These are phyloP conservation scores for Atta texana DNA, from an alignment of 1,140 invertebrate species.

Conservation along the genomic window DNA sequence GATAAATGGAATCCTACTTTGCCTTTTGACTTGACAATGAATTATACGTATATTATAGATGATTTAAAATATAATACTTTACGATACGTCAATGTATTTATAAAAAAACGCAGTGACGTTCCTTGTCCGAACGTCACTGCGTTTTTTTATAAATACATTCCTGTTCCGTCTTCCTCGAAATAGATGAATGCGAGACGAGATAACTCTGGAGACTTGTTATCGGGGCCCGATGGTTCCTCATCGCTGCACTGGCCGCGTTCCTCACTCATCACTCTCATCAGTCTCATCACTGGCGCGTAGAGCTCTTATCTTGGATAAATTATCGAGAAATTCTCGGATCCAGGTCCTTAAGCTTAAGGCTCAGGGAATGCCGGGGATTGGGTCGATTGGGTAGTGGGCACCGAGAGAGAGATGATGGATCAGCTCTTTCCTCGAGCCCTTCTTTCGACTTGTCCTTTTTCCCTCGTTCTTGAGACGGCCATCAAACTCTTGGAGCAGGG, in stretches of 20 bases:
- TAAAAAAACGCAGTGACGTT: not conserved
- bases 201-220: constrained; percentile 46
- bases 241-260: not conserved
- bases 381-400: not conserved
- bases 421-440: constrained; percentile 63
- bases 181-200: not conserved
- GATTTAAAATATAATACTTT: not conserved
- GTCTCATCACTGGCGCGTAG: not conserved
- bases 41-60: not conserved
- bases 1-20: not conserved
- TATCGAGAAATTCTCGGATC: constrained; percentile 66
- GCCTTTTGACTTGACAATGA: not conserved
- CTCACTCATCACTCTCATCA: not conserved
- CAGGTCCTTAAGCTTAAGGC: constrained; percentile 60
- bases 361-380: not conserved
- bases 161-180: not conserved
- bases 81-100: not conserved
- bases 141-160: too few species aligned
- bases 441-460: constrained; percentile 63
- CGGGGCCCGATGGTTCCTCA: not conserved
- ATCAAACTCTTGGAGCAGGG: constrained; percentile 40
- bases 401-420: constrained; percentile 64
- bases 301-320: constrained; percentile 64
- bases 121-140: too few species aligned
- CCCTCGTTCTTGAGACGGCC: constrained; percentile 66